Percentiles rank a stretch among this genome's conserved stretches.
Evolutionary conservation across 2,797 vertebrate genomes (phyloP).

Genomic region (Ceryle rudis): DNA sequence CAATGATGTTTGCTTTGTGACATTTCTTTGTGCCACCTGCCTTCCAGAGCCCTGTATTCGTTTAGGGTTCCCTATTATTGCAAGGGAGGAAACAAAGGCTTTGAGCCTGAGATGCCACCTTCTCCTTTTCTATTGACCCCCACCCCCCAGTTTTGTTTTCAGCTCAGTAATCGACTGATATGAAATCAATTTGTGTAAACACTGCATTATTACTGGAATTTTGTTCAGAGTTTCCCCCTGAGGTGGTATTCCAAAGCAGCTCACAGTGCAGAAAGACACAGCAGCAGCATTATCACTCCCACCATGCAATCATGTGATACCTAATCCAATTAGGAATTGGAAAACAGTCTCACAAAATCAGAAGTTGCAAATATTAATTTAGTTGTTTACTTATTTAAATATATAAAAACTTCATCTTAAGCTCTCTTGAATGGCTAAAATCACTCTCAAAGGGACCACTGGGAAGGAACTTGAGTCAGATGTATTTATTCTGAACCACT

Average conservation of each 20-base stretch:
- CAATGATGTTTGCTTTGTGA: neutral
- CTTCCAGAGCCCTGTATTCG: neutral
- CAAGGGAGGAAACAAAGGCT: neutral
- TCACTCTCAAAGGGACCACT: neutral
- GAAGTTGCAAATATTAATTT: constrained; percentile 51
- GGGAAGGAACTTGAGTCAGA: neutral
- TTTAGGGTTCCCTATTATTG: neutral
- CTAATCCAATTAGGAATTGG: neutral
- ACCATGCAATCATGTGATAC: constrained; percentile 63
- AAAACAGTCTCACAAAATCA: constrained; percentile 59
- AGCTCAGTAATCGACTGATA: neutral
- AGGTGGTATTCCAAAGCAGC: constrained; percentile 10
- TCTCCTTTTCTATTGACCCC: neutral
- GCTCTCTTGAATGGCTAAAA: neutral
- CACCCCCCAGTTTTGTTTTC: neutral
- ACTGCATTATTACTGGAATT: neutral
- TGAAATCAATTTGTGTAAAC: neutral
- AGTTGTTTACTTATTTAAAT: neutral
- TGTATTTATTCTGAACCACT: neutral
- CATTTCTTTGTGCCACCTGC: neutral
- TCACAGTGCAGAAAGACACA: neutral
- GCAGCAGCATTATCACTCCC: constrained; percentile 24
- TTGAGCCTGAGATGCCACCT: neutral
- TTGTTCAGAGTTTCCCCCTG: neutral
- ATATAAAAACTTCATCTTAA: neutral